Evolutionary conservation across 1,140 invertebrate species (phyloP), one percentile per base, ranked within the genome.

Genomic region (Stegodyphus mimosarum): DNA sequence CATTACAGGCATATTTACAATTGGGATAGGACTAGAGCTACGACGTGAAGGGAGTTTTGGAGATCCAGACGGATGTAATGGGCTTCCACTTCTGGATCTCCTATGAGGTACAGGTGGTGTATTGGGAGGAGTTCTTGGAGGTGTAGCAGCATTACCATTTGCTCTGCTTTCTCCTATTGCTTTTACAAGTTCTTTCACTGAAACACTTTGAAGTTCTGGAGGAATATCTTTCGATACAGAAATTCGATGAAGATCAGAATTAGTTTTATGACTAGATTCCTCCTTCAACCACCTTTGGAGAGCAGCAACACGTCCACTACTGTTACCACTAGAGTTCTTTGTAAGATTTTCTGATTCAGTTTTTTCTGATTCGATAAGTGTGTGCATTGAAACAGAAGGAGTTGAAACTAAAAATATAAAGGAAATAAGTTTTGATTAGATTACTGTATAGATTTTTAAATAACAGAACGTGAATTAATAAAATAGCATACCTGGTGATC

Each of bases 181-280:
- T 89, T 95, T 94, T 5, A 96, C 94, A 64, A 96, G 89, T 83
- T 95, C 95, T 81, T 95, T 94, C 2, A 95, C 94, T 1, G 94
- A 95, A 6, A 95, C 94, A 1, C 94, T 94, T 15, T 93, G 93
- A 67, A 94, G 91, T 89, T 95, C 94, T 7, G 91, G 91, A 0
- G 94, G 93, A 85, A 94, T 91, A 88, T 89, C 89, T 51, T 86
- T 49, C n/a, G 75, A 18, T 69, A 63, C 49, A 52, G 72, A 69
- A 49, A 48, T 73, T 18, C 55, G 50, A 11, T 7, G 52, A 51
- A 13, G 92, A 92, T 81, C 92, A 92, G 10, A 64, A 55, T 73
- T 81, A 13, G 53, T 13, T 75, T 71, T 60, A 17, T 76, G 50
- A 6, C 63, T 55, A n/a, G 69, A 83, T 72, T 87, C 87, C 52